Evolutionary conservation across 2,113 vertebrate species (phyloP).

Genomic region (human (Homo sapiens)): GRCh38 chr2:118611501-118612000

Average conservation of each 20-base stretch:
- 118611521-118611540: neutral
- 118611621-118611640: neutral
- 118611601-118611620: neutral
- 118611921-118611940: neutral
- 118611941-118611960: neutral
- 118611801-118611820: neutral
- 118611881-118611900: slow-evolving; percentile 8
- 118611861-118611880: neutral
- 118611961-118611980: neutral
- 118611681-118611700: neutral
- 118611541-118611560: neutral
- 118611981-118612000: neutral
- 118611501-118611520: neutral
- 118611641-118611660: neutral
- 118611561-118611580: neutral
- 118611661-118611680: neutral
- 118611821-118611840: neutral
- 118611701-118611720: neutral
- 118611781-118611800: neutral
- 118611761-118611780: neutral
- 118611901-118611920: neutral
- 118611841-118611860: neutral
- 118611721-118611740: neutral
- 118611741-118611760: neutral
- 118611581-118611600: neutral